Evolutionary conservation across 1,140 invertebrate genomes (phyloP), one percentile per base, ranked within the genome.

Genomic region (Calliopsis andreniformis): DNA sequence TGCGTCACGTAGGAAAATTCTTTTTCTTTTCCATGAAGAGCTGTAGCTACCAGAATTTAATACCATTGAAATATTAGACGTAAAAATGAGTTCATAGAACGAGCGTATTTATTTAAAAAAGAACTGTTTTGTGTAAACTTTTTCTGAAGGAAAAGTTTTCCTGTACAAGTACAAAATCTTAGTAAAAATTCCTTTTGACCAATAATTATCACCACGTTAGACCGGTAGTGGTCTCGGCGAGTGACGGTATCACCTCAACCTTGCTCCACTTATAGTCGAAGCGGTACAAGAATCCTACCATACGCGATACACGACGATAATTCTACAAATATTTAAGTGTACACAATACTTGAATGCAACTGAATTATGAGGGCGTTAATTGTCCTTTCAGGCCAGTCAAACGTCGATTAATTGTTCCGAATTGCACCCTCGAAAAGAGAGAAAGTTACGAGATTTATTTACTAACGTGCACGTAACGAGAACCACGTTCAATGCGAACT

Each of bases 161-260:
- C 23, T 20, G n/a, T 20, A 23, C 16, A 39, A 6, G 3, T 39
- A 43, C 3, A 43, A 76, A 66, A 72, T 61, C 56, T 43, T 70
- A 51, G n/a, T 61, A 47, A 51, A 82, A 78, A 78, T 73, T 72
- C 20, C 28, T 25, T 49, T 47, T 78, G 47, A 47, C 16, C 28
- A 43, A 49, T 28, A 56, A 12, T 49, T 23, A 67, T 39, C 39
- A 39, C 35, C 35, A 64, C 28, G 23, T 72, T 61, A 76, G 68
- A 70, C 53, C 49, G 76, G 72, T 62, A 81, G 51, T 16, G 32
- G 45, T 56, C 30, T 67, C n/a, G 53, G 4, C 45, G 32, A 69
- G 51, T 59, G 63, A 72, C 76, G 39, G 71, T 79, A 82, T 82
- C 76, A 73, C 72, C 77, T 85, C 69, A 82, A 86, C 84, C 80